A percentile compares a stretch with the other conserved stretches of the same genome.
phyloP scores from a whole-genome alignment of 2,113 vertebrate species.

The Aldabrachelys gigantea region DNA sequence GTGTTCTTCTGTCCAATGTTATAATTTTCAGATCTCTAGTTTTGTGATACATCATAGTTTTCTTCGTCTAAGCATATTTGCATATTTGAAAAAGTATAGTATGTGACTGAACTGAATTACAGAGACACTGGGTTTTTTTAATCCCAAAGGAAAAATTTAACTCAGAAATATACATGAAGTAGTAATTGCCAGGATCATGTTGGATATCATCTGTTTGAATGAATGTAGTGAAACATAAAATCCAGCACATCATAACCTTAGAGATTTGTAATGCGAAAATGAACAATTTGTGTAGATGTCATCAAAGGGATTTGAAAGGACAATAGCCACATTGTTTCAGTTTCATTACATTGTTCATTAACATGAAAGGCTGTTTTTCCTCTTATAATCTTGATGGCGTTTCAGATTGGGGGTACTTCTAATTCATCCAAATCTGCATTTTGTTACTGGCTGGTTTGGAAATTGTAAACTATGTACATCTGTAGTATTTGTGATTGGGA shows the following conservation, averaged over 20 bases:
- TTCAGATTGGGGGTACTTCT: conserved; percentile 43
- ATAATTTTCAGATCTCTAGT: conserved; percentile 53
- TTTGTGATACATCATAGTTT: conserved; percentile 40
- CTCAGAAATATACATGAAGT: conserved; percentile 53
- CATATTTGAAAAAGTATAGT: conserved; percentile 40
- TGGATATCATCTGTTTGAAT: conserved; percentile 53
- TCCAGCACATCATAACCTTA: conserved; percentile 24
- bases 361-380: background rate
- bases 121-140: conserved; percentile 54
- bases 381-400: background rate
- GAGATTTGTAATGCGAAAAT: conserved; percentile 35
- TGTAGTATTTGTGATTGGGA: background rate
- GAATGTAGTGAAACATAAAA: conserved; percentile 49
- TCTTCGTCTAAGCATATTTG: conserved; percentile 54
- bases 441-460: background rate
- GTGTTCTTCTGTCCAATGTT: conserved; percentile 58
- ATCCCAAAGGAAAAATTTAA: conserved; percentile 54
- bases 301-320: conserved; percentile 32
- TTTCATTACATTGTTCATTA: conserved; percentile 49
- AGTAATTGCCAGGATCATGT: conserved; percentile 52
- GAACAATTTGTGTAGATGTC: conserved; percentile 32
- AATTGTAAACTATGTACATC: fast-evolving
- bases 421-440: background rate
- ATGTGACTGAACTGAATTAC: conserved; percentile 48
- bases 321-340: conserved; percentile 5